These are phyloP conservation scores for Magallana angulata DNA, from an alignment of 1,140 invertebrate genomes.

Conservation along the genomic window DNA sequence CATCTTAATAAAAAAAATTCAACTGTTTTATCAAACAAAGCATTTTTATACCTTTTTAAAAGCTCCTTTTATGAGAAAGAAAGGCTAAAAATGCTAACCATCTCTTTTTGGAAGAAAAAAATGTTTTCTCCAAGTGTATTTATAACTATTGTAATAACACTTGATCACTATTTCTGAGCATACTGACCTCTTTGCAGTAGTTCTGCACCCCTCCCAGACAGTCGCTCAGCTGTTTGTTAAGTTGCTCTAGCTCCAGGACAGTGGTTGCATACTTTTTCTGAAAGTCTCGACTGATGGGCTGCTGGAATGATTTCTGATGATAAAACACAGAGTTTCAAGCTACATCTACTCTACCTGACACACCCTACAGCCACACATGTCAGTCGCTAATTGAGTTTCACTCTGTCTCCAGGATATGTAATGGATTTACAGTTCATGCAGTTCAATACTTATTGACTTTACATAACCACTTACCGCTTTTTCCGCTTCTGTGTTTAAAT, in stretches of 20 bases:
- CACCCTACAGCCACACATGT: background rate
- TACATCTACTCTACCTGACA: background rate
- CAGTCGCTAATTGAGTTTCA: background rate
- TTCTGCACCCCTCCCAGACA: slow-evolving; percentile 91
- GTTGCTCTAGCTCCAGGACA: slow-evolving; percentile 93
- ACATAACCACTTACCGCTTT: slow-evolving; percentile 80
- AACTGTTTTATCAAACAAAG: too few relatives aligned
- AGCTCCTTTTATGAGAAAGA: too few relatives aligned
- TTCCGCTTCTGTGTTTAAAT: slow-evolving; percentile 95
- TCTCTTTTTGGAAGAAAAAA: too few relatives aligned
- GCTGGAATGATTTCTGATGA: slow-evolving; percentile 86
- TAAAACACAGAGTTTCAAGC: slow-evolving; percentile 27
- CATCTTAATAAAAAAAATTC: too few relatives aligned
- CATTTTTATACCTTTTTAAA: too few relatives aligned
- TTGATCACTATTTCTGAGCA: slow-evolving; percentile 27
- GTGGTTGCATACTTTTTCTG: slow-evolving; percentile 92
- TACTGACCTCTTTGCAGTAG: slow-evolving; percentile 87
- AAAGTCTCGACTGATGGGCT: slow-evolving; percentile 90
- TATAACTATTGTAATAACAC: too few relatives aligned
- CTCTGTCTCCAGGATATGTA: background rate
- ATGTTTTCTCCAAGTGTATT: too few relatives aligned
- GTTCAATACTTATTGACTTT: too few relatives aligned
- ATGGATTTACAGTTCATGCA: background rate
- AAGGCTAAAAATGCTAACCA: too few relatives aligned
- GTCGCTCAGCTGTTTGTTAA: slow-evolving; percentile 93